Base-by-base conservation (phyloP, 2,113 vertebrate species). In the Chunga burmeisteri region DNA sequence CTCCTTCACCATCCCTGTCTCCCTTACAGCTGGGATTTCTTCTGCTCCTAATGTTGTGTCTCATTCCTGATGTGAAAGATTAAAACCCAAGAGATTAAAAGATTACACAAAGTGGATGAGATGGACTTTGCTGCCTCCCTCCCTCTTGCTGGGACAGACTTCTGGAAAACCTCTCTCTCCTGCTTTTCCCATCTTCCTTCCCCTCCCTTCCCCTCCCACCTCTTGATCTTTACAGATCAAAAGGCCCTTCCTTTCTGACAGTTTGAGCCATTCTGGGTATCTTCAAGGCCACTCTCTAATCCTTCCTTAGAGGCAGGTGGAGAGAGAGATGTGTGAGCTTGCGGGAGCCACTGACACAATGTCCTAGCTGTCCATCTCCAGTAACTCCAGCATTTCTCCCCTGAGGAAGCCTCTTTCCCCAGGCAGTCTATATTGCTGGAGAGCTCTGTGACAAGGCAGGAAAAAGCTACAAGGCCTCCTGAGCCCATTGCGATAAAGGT, bases 41-140 rank as follows among this genome's bases (percentile, higher is more conserved):
- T 93, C 81, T 80, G 0, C 38, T 88, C 38, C 86, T 93, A 94
- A 94, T 59, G 63, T 15, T 91, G 88, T 88, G 68, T 88, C 87
- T 98, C 81, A 84, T 94, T 95, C 67, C 90, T 88, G 92, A 81
- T 88, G 78, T 84, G 72, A 68, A 96, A 88, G 97, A 98, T 97
- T 97, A 97, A 98, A 98, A 81, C 2, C 62, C 61, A 87, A 97
- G 94, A 97, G 97, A 98, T 98, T 98, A 98, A 97, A 97, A 97
- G 98, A 98, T 96, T 96, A 96, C 70, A 67, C 70, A 75, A 87
- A 96, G 84, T 93, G 92, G 81, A 97, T 97, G 86, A 91, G 89
- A 95, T 74, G 55, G 81, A 93, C 50, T 95, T 96, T 90, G 87
- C 83, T 97, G 47, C 59, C 74, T 93, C 38, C 26, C 19, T 96